A percentile compares a stretch with the other conserved stretches of the same genome.
Conservation (phyloP, 2,113 vertebrate genomes). For the Diadophis punctatus region DNA sequence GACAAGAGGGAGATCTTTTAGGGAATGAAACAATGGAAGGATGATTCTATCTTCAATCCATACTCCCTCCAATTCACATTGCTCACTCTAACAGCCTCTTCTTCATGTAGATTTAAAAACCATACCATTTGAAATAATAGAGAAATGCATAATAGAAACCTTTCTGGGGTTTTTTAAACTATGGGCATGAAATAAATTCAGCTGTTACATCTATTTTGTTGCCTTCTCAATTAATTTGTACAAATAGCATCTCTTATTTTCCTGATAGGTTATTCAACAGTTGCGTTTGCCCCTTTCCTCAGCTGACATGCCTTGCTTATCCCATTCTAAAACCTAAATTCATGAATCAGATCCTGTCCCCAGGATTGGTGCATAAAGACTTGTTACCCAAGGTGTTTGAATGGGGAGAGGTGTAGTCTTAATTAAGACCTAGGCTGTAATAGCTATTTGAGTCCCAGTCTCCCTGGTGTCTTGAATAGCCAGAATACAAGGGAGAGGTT, state of each 20-base stretch:
- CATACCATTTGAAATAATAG: no score
- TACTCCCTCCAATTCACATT: no score
- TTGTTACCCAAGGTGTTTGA: not conserved
- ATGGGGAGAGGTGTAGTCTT: not conserved
- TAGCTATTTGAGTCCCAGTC: not conserved
- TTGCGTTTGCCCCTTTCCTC: not conserved
- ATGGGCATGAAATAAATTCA: not conserved
- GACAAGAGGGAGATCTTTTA: no score
- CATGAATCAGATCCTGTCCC: not conserved
- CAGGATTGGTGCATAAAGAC: not conserved
- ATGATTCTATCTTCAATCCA: no score
- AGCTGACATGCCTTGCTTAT: not conserved
- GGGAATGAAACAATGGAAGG: no score
- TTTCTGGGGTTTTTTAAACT: no score
- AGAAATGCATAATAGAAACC: no score
- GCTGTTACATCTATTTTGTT: not conserved
- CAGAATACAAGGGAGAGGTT: constrained; percentile 7
- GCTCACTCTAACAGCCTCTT: no score
- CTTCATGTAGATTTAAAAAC: no score
- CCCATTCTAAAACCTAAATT: not conserved
- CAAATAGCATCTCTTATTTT: not conserved
- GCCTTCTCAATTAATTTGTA: not conserved
- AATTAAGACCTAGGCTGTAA: not conserved
- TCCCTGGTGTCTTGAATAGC: not conserved
- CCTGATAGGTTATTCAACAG: not conserved